Conservation (phyloP, 2,113 vertebrate genomes). For the Philantomba maxwellii region DNA sequence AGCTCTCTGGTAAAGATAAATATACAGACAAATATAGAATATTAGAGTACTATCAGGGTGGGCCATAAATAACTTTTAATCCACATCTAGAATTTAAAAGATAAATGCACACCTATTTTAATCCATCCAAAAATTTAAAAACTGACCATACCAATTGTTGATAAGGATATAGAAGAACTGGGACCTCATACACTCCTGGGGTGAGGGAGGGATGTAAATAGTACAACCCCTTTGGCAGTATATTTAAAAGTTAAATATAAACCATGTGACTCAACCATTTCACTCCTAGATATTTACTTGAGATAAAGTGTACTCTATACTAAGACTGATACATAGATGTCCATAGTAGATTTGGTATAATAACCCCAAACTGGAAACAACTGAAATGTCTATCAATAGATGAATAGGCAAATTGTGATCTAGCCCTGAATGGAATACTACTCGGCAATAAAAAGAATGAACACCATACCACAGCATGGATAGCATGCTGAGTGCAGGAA, state of each 20-base stretch:
- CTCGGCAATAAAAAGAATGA: neutral
- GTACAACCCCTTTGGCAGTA: neutral
- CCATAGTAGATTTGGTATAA: neutral
- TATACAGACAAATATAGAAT: neutral
- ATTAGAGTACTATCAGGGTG: neutral
- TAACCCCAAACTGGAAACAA: neutral
- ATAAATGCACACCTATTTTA: neutral
- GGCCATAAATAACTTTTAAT: neutral
- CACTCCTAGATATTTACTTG: neutral
- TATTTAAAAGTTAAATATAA: neutral
- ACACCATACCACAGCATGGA: neutral
- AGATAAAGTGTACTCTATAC: neutral
- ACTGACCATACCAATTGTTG: neutral
- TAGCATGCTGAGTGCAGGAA: neutral
- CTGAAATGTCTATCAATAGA: neutral
- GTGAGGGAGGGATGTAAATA: neutral
- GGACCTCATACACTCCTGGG: neutral
- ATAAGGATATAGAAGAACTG: neutral
- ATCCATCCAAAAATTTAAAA: neutral
- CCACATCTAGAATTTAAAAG: neutral
- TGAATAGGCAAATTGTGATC: neutral
- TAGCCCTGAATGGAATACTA: neutral
- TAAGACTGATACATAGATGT: neutral
- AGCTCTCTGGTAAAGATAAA: neutral
- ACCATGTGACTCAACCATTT: neutral